Percentiles rank a stretch among this genome's conserved stretches.
Evolutionary conservation across 2,888 invertebrate species (phyloP).

Genomic region (Catocala sponsa): DNA sequence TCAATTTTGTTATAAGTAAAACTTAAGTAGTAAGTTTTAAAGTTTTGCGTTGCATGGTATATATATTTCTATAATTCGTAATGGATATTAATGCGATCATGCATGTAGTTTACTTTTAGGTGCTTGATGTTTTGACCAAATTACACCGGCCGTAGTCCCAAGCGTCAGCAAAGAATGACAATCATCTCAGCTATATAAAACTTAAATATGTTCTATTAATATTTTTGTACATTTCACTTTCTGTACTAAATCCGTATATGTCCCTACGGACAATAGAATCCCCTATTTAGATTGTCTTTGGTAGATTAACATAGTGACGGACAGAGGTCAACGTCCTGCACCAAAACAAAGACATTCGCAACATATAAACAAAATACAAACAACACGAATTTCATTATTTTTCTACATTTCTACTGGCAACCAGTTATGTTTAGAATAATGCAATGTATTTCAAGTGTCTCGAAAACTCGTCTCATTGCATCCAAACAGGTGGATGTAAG

Average conservation of each 20-base stretch:
- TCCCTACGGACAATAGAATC: background rate
- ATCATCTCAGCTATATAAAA: too few species aligned
- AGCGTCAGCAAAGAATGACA: too few species aligned
- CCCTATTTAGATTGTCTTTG: conserved; percentile 4
- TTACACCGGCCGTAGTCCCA: too few species aligned
- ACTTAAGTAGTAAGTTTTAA: too few species aligned
- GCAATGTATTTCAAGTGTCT: conserved; percentile 32
- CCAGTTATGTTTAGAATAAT: conserved; percentile 30
- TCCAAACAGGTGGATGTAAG: conserved; percentile 7
- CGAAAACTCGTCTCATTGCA: conserved; percentile 11
- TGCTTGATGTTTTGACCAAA: too few species aligned
- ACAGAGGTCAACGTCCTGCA: background rate
- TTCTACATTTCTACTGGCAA: conserved; percentile 9
- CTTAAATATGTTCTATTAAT: too few species aligned
- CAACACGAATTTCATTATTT: conserved; percentile 20
- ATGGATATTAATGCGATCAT: too few species aligned
- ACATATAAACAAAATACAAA: conserved; percentile 4
- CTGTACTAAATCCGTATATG: background rate
- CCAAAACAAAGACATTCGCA: conserved; percentile 2
- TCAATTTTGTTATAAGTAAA: too few species aligned
- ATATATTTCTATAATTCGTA: too few species aligned
- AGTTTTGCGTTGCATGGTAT: too few species aligned
- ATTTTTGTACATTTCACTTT: too few species aligned
- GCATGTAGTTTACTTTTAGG: too few species aligned
- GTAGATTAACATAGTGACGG: background rate